phyloP scores from a whole-genome alignment of 2,888 invertebrate genomes.

The Athalia circularis region DNA sequence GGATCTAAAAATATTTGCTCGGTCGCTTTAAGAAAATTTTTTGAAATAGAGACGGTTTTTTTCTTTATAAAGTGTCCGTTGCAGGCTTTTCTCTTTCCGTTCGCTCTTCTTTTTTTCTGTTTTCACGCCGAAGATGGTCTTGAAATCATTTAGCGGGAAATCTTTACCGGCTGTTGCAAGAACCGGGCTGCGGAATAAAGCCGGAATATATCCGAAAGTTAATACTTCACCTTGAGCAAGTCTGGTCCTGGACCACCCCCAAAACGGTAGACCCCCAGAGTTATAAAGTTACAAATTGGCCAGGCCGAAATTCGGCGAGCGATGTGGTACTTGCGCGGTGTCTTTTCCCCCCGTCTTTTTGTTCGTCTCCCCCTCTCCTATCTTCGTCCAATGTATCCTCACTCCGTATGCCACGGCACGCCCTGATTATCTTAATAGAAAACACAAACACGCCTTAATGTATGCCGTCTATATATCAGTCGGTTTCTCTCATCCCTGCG shows the following conservation, averaged over 20 bases:
- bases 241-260: background rate
- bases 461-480: slow-evolving; percentile 62
- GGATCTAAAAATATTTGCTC: too few relatives aligned
- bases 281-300: slow-evolving; percentile 59
- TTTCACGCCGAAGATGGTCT: background rate
- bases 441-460: slow-evolving; percentile 65
- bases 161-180: too few relatives aligned
- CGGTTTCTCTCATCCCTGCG: slow-evolving; percentile 36
- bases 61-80: background rate
- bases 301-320: slow-evolving; percentile 47
- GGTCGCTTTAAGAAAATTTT: too few relatives aligned
- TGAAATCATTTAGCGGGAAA: background rate
- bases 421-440: slow-evolving; percentile 69
- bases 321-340: slow-evolving; percentile 37
- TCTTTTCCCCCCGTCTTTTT: slow-evolving; percentile 11
- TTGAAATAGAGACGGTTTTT: too few relatives aligned
- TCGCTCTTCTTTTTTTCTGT: background rate
- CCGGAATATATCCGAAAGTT: slow-evolving; percentile 54
- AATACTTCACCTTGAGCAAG: slow-evolving; percentile 49
- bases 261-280: slow-evolving; percentile 42
- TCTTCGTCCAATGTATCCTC: slow-evolving; percentile 54
- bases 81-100: background rate
- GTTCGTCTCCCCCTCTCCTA: slow-evolving; percentile 15
- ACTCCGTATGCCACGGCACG: slow-evolving; percentile 67
- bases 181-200: too few relatives aligned